Evolutionary conservation across 2,888 invertebrate genomes (phyloP).

Genomic region (Biston betularia): DNA sequence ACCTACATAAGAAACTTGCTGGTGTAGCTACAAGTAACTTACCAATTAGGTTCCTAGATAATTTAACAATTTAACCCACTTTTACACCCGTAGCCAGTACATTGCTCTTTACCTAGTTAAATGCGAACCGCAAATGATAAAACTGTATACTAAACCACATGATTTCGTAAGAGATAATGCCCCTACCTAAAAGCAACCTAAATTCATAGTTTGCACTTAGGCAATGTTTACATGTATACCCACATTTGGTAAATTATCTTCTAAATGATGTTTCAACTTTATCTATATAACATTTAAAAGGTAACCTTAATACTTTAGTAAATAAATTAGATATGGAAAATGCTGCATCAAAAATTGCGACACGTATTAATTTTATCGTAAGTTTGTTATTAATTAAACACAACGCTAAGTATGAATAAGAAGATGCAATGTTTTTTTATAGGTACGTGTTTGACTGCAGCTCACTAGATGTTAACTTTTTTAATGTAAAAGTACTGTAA

Average conservation of each 20-base stretch:
- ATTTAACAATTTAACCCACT: conserved; percentile 13
- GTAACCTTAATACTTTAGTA: conserved; percentile 28
- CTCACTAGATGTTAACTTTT: too few species aligned
- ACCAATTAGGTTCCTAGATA: not conserved
- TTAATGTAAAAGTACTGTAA: too few species aligned
- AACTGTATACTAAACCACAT: conserved; percentile 27
- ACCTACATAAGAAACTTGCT: not conserved
- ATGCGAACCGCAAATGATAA: conserved; percentile 32
- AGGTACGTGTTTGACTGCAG: too few species aligned
- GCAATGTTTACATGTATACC: conserved; percentile 47
- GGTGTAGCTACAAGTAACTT: not conserved
- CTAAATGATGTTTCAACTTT: conserved; percentile 17
- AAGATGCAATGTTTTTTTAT: conserved; percentile 7
- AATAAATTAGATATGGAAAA: conserved; percentile 26
- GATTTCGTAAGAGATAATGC: conserved; percentile 43
- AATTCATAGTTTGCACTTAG: conserved; percentile 59
- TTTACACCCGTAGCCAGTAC: conserved; percentile 24
- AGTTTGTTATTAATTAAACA: not conserved
- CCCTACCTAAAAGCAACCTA: conserved; percentile 58
- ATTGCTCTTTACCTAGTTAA: conserved; percentile 20
- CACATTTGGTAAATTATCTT: conserved; percentile 21
- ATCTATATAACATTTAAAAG: conserved; percentile 27
- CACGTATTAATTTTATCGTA: conserved; percentile 17
- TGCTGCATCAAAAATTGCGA: conserved; percentile 28
- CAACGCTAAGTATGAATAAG: too few species aligned